phyloP scores from a whole-genome alignment of 2,888 invertebrate species.

The Drosophila pegasa region DNA sequence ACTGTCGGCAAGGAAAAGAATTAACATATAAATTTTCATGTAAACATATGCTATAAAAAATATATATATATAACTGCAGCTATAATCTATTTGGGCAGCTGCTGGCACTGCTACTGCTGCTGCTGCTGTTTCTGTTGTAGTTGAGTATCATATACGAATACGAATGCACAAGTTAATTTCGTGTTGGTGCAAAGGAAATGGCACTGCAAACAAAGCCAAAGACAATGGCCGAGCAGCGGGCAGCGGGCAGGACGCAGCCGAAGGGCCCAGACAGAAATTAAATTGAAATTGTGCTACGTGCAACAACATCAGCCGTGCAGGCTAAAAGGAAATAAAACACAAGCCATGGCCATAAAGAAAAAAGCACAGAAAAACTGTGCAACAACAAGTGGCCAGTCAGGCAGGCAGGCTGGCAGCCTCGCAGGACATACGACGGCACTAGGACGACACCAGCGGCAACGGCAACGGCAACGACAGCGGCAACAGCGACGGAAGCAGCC shows the following conservation, averaged over 20 bases:
- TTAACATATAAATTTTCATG: constrained; percentile 15
- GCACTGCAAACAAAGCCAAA: constrained; percentile 74
- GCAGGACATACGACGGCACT: constrained; percentile 16
- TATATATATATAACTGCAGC: constrained; percentile 33
- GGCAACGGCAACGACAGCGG: constrained; percentile 20
- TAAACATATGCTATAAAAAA: constrained; percentile 40
- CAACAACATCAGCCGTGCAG: constrained; percentile 31
- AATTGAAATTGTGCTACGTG: constrained; percentile 75
- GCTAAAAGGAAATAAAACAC: constrained; percentile 73
- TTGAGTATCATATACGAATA: constrained; percentile 33
- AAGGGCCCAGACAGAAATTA: constrained; percentile 71
- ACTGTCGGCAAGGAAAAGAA: constrained; percentile 36
- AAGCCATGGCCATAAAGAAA: constrained; percentile 46
- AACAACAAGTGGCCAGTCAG: constrained; percentile 72
- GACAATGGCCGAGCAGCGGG: constrained; percentile 58
- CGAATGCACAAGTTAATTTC: constrained; percentile 67
- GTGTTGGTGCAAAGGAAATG: constrained; percentile 69
- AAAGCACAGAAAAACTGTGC: constrained; percentile 30
- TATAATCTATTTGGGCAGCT: constrained; percentile 57
- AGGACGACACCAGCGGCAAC: constrained; percentile 6
- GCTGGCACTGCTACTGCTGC: constrained; percentile 19
- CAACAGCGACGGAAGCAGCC: constrained; percentile 44
- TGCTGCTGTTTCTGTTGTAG: constrained; percentile 19
- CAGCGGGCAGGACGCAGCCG: constrained; percentile 19
- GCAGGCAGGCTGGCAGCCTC: constrained; percentile 20